Base-by-base conservation (phyloP, 2,113 vertebrate genomes). In the Octodon degus region DNA sequence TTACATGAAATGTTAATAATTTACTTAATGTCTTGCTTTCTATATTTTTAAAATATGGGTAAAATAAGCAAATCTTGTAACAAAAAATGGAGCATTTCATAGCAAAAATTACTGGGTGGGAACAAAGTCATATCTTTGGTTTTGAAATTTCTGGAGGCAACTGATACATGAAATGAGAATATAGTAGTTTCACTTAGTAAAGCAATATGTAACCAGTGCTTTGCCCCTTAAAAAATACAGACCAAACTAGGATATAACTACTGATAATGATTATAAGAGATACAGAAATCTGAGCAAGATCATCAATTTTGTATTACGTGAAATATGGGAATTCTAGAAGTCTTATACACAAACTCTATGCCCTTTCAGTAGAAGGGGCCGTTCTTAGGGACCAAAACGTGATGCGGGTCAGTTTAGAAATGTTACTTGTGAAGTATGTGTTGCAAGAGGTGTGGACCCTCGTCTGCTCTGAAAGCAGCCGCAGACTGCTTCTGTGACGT, bases 1-100 rank as follows among this genome's bases (percentile, higher is more conserved):
- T 97, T 93, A 43, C 70, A 91, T 16, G 40, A 97, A 97, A 96
- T 3, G 86, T 96, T 1, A 94, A 65, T 80, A 83, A 88, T 91
- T 27, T 32, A 50, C 62, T 81, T 91, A 63, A 98, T 81, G 70
- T 55, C 74, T 92, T 93, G 17, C 47, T 97, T 94, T 47, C 80
- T 82, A 50, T 96, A 76, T 65, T 76, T 58, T 43, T 81, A 91
- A 94, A 98, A 93, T 95, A 63, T 1, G 4, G 4, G 11, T 96
- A 96, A 94, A 97, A 96, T 96, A 82, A 60, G 7, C 32, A 96
- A 82, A n/a, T 94, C 47, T 16, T 67, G 12, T 85, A 53, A 74
- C 8, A 92, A 77, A 72, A 32, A 93, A 94, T 96, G 24, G 2
- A 93, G 24, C 90, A 81, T 96, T 79, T 96, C 82, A 93, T 50